Evolutionary conservation across 2,888 invertebrate genomes (phyloP), one percentile per base, ranked within the genome.

Genomic region (Lepeophtheirus nordmannii): DNA sequence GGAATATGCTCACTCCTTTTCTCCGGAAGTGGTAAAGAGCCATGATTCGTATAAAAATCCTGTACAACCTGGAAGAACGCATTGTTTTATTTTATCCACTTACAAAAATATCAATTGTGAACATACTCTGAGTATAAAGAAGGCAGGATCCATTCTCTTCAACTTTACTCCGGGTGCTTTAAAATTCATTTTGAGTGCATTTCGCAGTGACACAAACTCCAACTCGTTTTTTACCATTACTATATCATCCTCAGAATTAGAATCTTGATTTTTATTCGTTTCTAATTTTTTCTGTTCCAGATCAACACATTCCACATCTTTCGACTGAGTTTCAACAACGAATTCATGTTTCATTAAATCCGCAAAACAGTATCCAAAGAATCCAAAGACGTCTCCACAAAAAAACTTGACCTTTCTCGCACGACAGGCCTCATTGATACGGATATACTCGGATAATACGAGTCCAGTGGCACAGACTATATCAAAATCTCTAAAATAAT

Each of bases 381-480:
- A 86, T 58, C 97, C 97, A 84, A 87, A 91, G 12, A 92, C 89
- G 76, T 92, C 90, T 0, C 89, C 89, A 70, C 86, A 85, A 71
- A 91, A 86, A 73, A 96, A 90, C 73, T 89, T 87, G 23, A 88
- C 82, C 58, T 83, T 83, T 64, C 37, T 30, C 12, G 37, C 46
- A 64, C 62, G 62, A 72, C 90, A 90, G 58, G 83, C 81, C 39
- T 82, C 80, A 75, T 91, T 86, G 41, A 94, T 82, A 69, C 84
- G 82, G 65, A 85, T 77, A 62, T 89, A 75, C 72, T 87, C 83
- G 23, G 83, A 80, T 69, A 84, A 82, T 67, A 82, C 81, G 69
- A 87, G 83, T 39, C 86, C 85, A 12, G 85, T 86, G 1, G 86
- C 84, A 58, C 70, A 69, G 1, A 97, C 84, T 2, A 96, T 85